Percentiles rank a stretch among this genome's conserved stretches.
Conservation (phyloP, 2,888 invertebrate species). For the Eupithecia insigniata region DNA sequence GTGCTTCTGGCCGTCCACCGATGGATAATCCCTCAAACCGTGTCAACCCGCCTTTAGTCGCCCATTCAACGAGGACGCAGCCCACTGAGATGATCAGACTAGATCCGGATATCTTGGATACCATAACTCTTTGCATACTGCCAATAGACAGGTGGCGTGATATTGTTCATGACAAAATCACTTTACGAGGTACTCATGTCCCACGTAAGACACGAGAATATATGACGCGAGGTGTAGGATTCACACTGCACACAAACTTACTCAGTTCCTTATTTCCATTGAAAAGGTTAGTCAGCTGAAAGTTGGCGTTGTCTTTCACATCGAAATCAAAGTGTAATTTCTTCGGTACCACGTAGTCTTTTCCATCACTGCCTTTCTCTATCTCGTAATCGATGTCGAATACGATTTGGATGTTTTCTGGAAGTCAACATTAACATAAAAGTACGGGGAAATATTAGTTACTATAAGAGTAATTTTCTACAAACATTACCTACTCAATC, state of each 20-base stretch:
- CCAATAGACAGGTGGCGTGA: not conserved
- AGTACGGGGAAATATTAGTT: not conserved
- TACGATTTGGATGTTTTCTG: constrained; percentile 48
- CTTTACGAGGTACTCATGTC: not conserved
- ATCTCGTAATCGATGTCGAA: constrained; percentile 49
- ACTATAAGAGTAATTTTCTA: not conserved
- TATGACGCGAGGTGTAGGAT: not conserved
- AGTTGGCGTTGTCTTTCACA: constrained; percentile 52
- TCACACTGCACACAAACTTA: constrained; percentile 43
- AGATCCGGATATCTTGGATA: not conserved
- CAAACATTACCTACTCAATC: too few relatives aligned
- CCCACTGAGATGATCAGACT: not conserved
- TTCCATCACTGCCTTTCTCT: constrained; percentile 49
- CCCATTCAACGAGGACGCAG: not conserved
- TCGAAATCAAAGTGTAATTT: constrained; percentile 51
- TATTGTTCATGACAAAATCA: not conserved
- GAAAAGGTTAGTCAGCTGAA: constrained; percentile 53
- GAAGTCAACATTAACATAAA: constrained; percentile 11
- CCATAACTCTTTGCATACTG: not conserved
- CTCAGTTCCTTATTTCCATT: constrained; percentile 58
- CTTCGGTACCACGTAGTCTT: constrained; percentile 48
- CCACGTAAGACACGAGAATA: not conserved
- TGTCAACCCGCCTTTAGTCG: too few relatives aligned
- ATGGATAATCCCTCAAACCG: too few relatives aligned
- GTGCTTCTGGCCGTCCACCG: not conserved